Evolutionary conservation across 2,888 invertebrate genomes (phyloP).

Genomic region (Bombylius major): DNA sequence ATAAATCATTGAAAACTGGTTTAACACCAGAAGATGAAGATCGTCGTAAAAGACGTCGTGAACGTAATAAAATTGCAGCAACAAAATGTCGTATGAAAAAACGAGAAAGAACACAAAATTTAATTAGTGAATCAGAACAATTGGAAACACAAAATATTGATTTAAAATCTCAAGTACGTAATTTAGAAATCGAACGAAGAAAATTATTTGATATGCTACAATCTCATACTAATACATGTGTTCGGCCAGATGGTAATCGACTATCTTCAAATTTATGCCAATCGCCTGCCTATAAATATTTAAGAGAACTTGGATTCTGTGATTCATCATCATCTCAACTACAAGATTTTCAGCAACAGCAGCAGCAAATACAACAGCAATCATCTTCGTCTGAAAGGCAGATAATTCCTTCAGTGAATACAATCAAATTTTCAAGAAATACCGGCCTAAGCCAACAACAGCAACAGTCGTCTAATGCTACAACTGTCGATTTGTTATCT

Average conservation of each 20-base stretch:
- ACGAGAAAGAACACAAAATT: conserved; percentile 72
- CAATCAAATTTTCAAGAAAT: conserved; percentile 30
- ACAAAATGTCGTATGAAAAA: conserved; percentile 92
- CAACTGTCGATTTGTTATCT: conserved; percentile 20
- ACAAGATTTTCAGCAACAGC: conserved; percentile 15
- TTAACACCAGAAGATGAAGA: conserved; percentile 87
- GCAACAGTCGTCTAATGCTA: neutral
- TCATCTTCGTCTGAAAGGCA: conserved; percentile 17
- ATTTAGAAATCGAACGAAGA: conserved; percentile 65
- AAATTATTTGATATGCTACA: conserved; percentile 68
- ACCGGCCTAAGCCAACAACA: conserved; percentile 18
- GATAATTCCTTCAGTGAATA: conserved; percentile 34
- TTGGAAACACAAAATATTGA: conserved; percentile 75
- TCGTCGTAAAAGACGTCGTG: conserved; percentile 68
- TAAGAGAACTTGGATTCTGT: conserved; percentile 26
- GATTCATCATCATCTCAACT: conserved; percentile 16
- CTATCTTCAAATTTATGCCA: conserved; percentile 29
- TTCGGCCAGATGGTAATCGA: conserved; percentile 33
- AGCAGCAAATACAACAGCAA: conserved; percentile 11
- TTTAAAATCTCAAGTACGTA: conserved; percentile 69
- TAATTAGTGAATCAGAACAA: conserved; percentile 75
- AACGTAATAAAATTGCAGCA: conserved; percentile 87
- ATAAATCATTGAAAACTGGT: conserved; percentile 43
- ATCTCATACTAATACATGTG: conserved; percentile 58
- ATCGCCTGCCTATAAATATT: conserved; percentile 33